phyloP scores from a whole-genome alignment of 2,797 vertebrate genomes.

The Coregonus ussuriensis region DNA sequence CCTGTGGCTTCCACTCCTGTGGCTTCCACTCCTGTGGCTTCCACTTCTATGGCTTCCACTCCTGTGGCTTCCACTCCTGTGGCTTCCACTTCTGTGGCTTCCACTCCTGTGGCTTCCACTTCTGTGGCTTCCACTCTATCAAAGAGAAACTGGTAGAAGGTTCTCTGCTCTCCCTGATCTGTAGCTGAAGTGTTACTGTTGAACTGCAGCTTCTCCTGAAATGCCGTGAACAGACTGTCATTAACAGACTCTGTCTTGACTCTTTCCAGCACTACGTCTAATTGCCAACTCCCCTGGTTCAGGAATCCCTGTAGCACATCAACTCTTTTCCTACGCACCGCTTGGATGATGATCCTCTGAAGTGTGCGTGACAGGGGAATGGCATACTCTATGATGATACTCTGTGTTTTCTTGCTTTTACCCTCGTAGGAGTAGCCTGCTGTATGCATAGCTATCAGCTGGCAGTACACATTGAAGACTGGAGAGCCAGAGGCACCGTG shows the following conservation, averaged over 20 bases:
- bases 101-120: too few species aligned
- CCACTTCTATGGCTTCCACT: too few species aligned
- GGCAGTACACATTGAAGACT: constrained; percentile 43
- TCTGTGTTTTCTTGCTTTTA: not conserved
- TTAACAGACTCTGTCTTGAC: not conserved
- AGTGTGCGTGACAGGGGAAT: constrained; percentile 29
- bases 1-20: too few species aligned
- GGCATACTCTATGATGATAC: constrained; percentile 33
- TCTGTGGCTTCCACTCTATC: not conserved
- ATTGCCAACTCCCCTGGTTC: not conserved
- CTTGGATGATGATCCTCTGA: not conserved
- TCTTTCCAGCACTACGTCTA: not conserved
- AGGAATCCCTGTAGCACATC: not conserved
- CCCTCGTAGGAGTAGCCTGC: not conserved
- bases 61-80: too few species aligned
- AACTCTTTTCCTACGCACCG: rapidly evolving
- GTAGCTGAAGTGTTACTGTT: not conserved
- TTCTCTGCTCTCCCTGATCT: not conserved
- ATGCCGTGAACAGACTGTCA: not conserved
- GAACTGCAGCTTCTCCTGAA: not conserved
- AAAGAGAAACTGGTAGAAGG: not conserved
- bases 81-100: too few species aligned
- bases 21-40: too few species aligned
- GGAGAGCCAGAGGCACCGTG: constrained; percentile 63
- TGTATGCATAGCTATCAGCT: constrained; percentile 56